phyloP scores from a whole-genome alignment of 2,888 invertebrate species.

The Tachina grossa region DNA sequence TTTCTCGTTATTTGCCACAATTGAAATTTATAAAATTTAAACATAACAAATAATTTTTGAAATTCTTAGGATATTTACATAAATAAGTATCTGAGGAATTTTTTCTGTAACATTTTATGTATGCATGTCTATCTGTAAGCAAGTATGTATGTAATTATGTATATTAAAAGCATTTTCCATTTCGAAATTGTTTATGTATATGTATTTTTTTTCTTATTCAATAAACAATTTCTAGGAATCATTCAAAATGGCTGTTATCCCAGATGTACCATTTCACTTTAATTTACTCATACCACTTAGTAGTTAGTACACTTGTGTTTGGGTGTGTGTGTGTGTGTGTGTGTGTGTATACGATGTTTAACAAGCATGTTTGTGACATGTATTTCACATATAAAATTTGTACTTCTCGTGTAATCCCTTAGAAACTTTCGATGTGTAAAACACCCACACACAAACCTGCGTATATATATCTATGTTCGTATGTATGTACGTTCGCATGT shows the following conservation, averaged over 20 bases:
- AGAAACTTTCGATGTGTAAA: neutral
- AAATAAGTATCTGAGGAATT: too few relatives aligned
- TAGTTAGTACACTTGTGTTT: too few relatives aligned
- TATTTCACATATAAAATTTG: constrained; percentile 13
- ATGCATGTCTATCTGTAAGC: too few relatives aligned
- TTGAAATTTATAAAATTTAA: too few relatives aligned
- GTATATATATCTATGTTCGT: neutral
- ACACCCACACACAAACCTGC: neutral
- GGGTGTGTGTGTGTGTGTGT: too few relatives aligned
- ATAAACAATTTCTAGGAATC: neutral
- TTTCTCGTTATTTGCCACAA: too few relatives aligned
- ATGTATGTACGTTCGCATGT: too few relatives aligned
- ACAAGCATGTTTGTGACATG: constrained; percentile 2
- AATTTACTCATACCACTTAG: neutral
- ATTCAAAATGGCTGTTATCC: constrained; percentile 18
- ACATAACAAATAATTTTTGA: too few relatives aligned
- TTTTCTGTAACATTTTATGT: too few relatives aligned
- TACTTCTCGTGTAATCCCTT: constrained; percentile 15
- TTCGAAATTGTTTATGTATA: neutral
- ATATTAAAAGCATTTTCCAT: neutral
- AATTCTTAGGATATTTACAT: too few relatives aligned
- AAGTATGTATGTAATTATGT: too few relatives aligned
- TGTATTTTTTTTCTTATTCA: neutral
- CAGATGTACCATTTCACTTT: constrained; percentile 19
- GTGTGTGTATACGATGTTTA: neutral